Base-by-base conservation (phyloP, 2,888 invertebrate genomes). In the Odontocolon sp. region DNA sequence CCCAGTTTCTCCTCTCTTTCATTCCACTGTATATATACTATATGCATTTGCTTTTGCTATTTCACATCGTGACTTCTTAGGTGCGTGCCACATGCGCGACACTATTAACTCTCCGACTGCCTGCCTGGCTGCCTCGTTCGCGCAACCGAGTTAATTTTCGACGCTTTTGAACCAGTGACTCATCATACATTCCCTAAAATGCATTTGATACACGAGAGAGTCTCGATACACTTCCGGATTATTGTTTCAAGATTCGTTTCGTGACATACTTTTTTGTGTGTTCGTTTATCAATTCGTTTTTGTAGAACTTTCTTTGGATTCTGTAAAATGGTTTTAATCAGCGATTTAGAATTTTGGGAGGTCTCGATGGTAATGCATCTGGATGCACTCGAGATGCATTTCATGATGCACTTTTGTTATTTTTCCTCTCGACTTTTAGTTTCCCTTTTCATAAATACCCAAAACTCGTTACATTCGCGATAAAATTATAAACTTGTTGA, bases 31-130 rank as follows among this genome's bases (percentile, higher is more conserved):
- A n/a, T n/a, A n/a, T n/a, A n/a, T n/a, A n/a, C n/a, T 23, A n/a
- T 23, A 23, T n/a, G n/a, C 42, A 61, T 33, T 45, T 16, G 42
- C 63, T 50, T 72, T 52, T 45, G 72, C 63, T 77, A 78, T 74
- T 74, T n/a, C 74, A 66, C 47, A 56, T 69, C 74, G 67, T 38
- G 59, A 59, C 59, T 57, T 77, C 67, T 77, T 50, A 68, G 63
- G 67, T 67, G 76, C 67, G 72, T 59, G 71, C 63, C 67, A 67
- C 71, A 67, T 56, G 68, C 67, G 71, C 68, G 71, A 71, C 72
- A 68, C 77, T 72, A 71, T 77, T 77, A 71, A 74, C 64, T 70
- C 54, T 36, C 38, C 21, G 63, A 42, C 36, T 36, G 50, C 5
- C 64, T 21, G 26, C 23, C 66, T 16, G 9, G 0, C 14, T 28